A percentile compares a stretch with the other conserved stretches of the same genome.
Conservation (phyloP, 64 coral and sea anemone genomes). For the Trachythela sp. region DNA sequence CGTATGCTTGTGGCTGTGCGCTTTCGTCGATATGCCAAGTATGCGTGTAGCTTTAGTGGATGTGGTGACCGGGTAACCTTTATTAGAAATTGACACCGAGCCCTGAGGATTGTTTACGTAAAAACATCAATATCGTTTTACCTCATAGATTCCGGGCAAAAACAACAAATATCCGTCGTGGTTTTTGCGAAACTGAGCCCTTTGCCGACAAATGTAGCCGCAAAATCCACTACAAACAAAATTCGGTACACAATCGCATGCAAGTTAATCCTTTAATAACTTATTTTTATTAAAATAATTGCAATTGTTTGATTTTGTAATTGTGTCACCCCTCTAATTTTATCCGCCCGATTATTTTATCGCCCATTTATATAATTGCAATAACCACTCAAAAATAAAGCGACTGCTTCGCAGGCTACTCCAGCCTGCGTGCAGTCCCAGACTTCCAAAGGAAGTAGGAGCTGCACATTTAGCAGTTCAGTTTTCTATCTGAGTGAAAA, state of each 20-base stretch:
- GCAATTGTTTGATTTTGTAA: too few species aligned
- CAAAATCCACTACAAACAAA: background rate
- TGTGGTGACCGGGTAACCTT: background rate
- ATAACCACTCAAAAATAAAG: too few species aligned
- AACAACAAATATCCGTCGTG: background rate
- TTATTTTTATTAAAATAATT: too few species aligned
- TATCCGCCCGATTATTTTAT: too few species aligned
- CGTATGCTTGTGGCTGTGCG: background rate
- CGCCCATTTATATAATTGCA: too few species aligned
- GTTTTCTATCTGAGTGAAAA: too few species aligned
- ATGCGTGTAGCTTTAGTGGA: background rate
- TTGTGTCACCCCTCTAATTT: too few species aligned
- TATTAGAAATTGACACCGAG: background rate
- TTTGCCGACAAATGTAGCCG: background rate
- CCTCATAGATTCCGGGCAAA: background rate
- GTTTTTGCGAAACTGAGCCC: background rate
- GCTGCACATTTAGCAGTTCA: too few species aligned
- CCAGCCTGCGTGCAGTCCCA: too few species aligned
- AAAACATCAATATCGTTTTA: background rate
- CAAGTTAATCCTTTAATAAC: too few species aligned
- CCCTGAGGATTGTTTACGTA: background rate
- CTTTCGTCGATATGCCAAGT: background rate
- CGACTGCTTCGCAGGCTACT: too few species aligned
- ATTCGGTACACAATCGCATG: background rate
- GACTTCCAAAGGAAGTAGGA: too few species aligned